Conservation (phyloP, 23 tunicate species). For the Oikopleura albicans region DNA sequence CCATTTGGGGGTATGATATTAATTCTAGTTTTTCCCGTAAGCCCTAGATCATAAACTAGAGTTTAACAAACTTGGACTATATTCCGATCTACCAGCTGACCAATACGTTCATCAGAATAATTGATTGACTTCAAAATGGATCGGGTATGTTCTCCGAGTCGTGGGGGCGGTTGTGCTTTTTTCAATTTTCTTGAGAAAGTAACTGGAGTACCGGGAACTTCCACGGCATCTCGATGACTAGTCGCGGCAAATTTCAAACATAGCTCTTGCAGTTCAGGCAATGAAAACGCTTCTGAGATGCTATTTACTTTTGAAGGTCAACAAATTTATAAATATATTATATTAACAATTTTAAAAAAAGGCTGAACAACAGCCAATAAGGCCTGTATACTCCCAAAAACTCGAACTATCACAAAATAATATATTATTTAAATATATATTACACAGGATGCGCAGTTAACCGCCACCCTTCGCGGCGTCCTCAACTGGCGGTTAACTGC, state of each 20-base stretch:
- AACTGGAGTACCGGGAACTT: conserved; percentile 61
- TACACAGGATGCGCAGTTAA: too few species aligned
- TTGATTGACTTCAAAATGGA: neutral
- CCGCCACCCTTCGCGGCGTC: too few species aligned
- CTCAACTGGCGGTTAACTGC: too few species aligned
- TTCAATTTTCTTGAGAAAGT: neutral
- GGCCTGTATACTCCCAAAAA: too few species aligned
- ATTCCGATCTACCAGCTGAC: neutral
- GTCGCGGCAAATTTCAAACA: conserved; percentile 25
- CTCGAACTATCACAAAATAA: too few species aligned
- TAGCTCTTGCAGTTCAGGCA: conserved; percentile 52
- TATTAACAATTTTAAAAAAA: too few species aligned
- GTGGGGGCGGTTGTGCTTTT: neutral
- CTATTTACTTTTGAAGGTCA: conserved; percentile 48
- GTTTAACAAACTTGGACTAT: neutral
- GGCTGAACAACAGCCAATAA: too few species aligned
- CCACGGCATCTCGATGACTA: conserved; percentile 27
- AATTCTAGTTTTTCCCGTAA: too few species aligned
- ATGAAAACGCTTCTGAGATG: conserved; percentile 44
- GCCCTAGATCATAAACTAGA: too few species aligned
- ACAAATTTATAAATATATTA: too few species aligned
- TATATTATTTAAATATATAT: too few species aligned
- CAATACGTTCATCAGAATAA: neutral
- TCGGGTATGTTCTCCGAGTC: neutral
- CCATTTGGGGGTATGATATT: too few species aligned